Conservation (phyloP, 2,797 vertebrate genomes). For the Periparus ater region DNA sequence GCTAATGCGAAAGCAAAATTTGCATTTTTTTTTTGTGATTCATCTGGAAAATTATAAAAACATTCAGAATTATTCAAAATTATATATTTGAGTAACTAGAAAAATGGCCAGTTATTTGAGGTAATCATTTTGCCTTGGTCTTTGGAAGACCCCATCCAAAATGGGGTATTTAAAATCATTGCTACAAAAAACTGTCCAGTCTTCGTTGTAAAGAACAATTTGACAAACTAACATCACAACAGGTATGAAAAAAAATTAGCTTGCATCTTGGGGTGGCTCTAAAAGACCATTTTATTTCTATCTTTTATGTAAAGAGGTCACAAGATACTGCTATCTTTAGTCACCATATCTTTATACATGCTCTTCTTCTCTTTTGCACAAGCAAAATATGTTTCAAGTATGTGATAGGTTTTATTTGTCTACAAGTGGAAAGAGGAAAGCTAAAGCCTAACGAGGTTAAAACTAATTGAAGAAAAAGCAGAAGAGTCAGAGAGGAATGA, state of each 20-base stretch:
- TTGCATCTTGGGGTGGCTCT: not conserved
- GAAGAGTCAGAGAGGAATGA: not conserved
- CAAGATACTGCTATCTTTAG: not conserved
- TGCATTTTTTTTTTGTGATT: not conserved
- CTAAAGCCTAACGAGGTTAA: not conserved
- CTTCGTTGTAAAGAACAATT: not conserved
- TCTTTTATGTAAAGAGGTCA: not conserved
- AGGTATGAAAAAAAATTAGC: not conserved
- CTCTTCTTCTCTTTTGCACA: not conserved
- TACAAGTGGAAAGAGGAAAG: not conserved
- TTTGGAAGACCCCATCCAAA: not conserved
- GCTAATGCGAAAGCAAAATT: not conserved
- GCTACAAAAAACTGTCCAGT: not conserved
- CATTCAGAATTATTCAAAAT: not conserved
- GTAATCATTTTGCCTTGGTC: not conserved
- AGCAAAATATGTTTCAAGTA: not conserved
- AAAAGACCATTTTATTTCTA: not conserved
- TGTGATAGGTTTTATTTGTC: not conserved
- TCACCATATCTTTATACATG: accelerated
- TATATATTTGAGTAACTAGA: not conserved
- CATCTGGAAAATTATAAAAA: not conserved
- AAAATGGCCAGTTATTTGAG: not conserved
- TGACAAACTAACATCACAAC: not conserved
- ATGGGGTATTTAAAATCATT: not conserved
- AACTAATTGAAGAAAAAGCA: not conserved